These are phyloP conservation scores for Anoplolepis gracilipes DNA, from an alignment of 1,140 invertebrate genomes.

Conservation along the genomic window DNA sequence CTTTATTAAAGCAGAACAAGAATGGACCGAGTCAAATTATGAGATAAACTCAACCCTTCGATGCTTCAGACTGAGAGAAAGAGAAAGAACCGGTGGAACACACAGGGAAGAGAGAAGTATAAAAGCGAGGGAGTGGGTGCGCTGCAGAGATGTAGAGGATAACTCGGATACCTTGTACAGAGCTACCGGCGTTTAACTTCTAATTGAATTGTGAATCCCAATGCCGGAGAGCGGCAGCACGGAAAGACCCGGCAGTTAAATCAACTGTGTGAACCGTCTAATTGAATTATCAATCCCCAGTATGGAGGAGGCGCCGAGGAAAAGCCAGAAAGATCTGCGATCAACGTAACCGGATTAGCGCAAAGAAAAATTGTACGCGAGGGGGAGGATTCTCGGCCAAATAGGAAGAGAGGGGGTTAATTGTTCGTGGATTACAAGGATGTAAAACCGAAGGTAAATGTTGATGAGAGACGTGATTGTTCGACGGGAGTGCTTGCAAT, in stretches of 20 bases:
- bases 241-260: constrained; percentile 78
- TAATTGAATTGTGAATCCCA: constrained; percentile 83
- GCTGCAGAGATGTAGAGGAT: constrained; percentile 71
- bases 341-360: constrained; percentile 73
- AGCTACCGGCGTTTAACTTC: constrained; percentile 81
- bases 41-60: constrained; percentile 72
- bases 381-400: background rate
- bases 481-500: background rate
- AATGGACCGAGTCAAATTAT: constrained; percentile 77
- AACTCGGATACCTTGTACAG: constrained; percentile 79
- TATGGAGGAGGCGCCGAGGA: constrained; percentile 65
- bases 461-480: constrained; percentile 56
- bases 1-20: constrained; percentile 79
- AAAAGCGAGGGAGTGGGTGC: constrained; percentile 32
- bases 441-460: constrained; percentile 52
- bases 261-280: constrained; percentile 79
- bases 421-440: constrained; percentile 43
- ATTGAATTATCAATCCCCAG: constrained; percentile 80
- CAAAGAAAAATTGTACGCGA: constrained; percentile 59
- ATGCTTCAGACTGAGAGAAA: constrained; percentile 13
- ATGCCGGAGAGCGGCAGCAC: constrained; percentile 69
- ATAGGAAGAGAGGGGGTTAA: constrained; percentile 15
- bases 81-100: constrained; percentile 27
- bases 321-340: constrained; percentile 70
- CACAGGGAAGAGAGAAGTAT: background rate